phyloP scores from a whole-genome alignment of 2,888 invertebrate genomes.

The Melitaea athalia region DNA sequence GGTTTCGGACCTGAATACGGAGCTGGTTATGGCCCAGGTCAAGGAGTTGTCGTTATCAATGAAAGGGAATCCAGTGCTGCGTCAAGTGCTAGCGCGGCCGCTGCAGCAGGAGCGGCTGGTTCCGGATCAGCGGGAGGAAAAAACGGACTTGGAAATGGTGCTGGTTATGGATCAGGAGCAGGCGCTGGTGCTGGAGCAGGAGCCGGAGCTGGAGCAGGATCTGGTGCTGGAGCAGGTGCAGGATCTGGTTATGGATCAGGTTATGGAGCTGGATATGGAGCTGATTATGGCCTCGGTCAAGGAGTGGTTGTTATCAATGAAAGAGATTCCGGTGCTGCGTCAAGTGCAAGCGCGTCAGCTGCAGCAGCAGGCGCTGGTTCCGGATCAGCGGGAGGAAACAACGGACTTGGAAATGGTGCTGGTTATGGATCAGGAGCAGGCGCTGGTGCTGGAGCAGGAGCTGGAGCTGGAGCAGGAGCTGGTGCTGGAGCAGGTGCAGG shows the following conservation, averaged over 20 bases:
- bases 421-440: constrained; percentile 4
- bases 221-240: not conserved
- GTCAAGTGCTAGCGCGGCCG: not conserved
- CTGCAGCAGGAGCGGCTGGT: constrained; percentile 9
- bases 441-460: not conserved
- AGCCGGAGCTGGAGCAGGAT: not conserved
- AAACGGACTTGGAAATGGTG: not conserved
- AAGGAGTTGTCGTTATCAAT: constrained; percentile 32
- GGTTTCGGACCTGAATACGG: constrained; percentile 13
- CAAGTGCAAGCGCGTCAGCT: not conserved
- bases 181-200: constrained; percentile 18
- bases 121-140: not conserved
- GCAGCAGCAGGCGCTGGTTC: not conserved
- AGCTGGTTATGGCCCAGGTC: constrained; percentile 1
- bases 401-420: not conserved
- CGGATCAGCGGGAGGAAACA: not conserved
- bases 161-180: not conserved
- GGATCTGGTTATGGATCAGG: not conserved
- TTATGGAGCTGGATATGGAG: not conserved
- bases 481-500: not conserved
- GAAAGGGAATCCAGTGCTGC: constrained; percentile 13
- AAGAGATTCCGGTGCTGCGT: not conserved
- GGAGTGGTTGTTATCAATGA: constrained; percentile 35
- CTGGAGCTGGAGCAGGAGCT: constrained; percentile 14
- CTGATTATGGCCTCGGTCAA: not conserved